Evolutionary conservation across 1,140 invertebrate species (phyloP).

Genomic region (Saxidomus purpurata): DNA sequence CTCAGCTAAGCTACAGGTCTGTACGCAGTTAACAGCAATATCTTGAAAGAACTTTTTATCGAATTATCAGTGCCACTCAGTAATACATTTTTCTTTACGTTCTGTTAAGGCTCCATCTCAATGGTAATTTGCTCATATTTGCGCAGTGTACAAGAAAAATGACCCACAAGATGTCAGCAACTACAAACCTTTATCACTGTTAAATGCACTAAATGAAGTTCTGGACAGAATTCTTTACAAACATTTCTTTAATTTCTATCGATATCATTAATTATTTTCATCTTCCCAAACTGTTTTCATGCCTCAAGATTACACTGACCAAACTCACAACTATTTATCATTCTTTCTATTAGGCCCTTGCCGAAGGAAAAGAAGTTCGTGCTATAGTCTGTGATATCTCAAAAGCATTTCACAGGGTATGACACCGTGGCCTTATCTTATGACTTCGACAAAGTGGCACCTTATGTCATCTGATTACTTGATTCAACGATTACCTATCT

Average conservation of each 20-base stretch:
- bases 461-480: neutral
- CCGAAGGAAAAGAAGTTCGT: neutral
- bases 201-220: no score
- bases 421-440: neutral
- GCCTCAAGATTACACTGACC: neutral
- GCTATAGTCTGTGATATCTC: constrained; percentile 12
- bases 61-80: no score
- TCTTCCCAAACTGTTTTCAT: neutral
- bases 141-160: no score
- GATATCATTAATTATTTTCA: neutral
- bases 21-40: no score
- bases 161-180: no score
- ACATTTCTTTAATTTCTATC: neutral
- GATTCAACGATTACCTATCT: neutral
- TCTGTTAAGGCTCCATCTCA: no score
- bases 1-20: no score
- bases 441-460: neutral
- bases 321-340: neutral
- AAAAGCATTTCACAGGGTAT: neutral
- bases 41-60: no score
- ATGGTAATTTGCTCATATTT: no score
- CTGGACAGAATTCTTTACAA: neutral
- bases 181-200: no score
- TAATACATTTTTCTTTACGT: no score
- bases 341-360: neutral